Base-by-base conservation (phyloP, 2,113 vertebrate species). In the Labeo catla region DNA sequence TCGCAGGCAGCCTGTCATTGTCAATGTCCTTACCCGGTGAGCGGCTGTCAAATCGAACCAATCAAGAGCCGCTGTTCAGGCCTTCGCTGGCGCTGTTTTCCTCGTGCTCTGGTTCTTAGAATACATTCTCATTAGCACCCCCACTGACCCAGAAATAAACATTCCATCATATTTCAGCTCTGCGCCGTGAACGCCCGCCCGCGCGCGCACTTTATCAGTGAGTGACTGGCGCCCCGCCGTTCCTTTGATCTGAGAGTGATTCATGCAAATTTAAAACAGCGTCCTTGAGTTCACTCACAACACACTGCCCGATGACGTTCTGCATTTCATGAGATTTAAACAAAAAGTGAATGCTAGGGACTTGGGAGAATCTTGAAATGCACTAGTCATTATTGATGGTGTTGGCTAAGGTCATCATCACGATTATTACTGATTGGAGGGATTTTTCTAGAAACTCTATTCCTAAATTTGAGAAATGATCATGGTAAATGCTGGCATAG, bases 91-190 rank as follows among this genome's bases (percentile, higher is more conserved):
- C 36, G 65, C 66, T 63, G 61, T 63, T 63, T 63, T 63, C 21
- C 21, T 63, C 45, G 21, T 1, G n/a, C 50, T 45, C 36, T 47
- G 6, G 57, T 16, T 81, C 77, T 77, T 50, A 52, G 23, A 52
- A 16, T 4, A 2, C 23, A 19, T 52, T 34, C 50, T 63, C 57
- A 81, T 81, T 81, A 81, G 21, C 57, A 8, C 57, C 54, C 78
- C 36, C 78, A 81, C 54, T 81, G 78, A 81, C 78, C 78, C 78
- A 81, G 57, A 80, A 80, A 80, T 63, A 59, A 63, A 80, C 78
- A 43, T 80, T 45, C 19, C 78, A 4, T 80, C 78, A 63, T 45
- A 80, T 63, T 28, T 3, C 28, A 11, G 15, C 43, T 78, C 39
- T 10, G 15, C 39, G 39, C 39, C 39, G 39, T 39, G 39, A 39